Conservation (phyloP, 1,140 invertebrate species). For the Lethrus apterus region DNA sequence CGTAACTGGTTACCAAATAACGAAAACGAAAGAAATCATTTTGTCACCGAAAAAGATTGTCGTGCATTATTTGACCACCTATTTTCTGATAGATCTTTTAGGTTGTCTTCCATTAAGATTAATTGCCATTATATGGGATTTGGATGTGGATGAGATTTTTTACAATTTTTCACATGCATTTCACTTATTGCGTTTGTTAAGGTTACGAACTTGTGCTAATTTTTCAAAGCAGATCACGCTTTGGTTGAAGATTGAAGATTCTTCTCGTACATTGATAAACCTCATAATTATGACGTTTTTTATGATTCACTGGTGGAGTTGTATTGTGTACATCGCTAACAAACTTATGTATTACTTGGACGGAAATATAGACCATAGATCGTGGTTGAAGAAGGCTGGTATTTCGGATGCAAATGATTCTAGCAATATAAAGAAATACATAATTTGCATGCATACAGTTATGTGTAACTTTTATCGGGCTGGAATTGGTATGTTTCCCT, state of each 20-base stretch:
- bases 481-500: not conserved
- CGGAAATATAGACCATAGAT: constrained; percentile 1
- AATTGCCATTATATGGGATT: not conserved
- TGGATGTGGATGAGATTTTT: constrained; percentile 3
- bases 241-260: constrained; percentile 4
- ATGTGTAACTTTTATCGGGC: not conserved
- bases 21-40: constrained; percentile 18
- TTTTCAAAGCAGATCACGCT: not conserved
- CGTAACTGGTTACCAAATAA: constrained; percentile 11
- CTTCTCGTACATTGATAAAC: not conserved
- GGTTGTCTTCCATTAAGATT: constrained; percentile 2
- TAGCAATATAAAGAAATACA: not conserved
- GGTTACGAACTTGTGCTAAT: constrained; percentile 11
- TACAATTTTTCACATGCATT: not conserved
- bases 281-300: constrained; percentile 9
- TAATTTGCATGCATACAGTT: not conserved
- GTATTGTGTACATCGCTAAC: constrained; percentile 11
- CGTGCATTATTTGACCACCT: constrained; percentile 15
- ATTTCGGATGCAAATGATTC: not conserved
- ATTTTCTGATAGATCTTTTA: constrained; percentile 18
- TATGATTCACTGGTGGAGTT: constrained; percentile 19
- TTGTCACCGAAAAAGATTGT: constrained; percentile 14
- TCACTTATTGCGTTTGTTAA: constrained; percentile 2
- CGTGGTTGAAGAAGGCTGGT: constrained; percentile 9
- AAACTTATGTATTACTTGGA: constrained; percentile 8